Evolutionary conservation across 2,888 invertebrate species (phyloP), one percentile per base, ranked within the genome.

Genomic region (Lochmaea crataegi): DNA sequence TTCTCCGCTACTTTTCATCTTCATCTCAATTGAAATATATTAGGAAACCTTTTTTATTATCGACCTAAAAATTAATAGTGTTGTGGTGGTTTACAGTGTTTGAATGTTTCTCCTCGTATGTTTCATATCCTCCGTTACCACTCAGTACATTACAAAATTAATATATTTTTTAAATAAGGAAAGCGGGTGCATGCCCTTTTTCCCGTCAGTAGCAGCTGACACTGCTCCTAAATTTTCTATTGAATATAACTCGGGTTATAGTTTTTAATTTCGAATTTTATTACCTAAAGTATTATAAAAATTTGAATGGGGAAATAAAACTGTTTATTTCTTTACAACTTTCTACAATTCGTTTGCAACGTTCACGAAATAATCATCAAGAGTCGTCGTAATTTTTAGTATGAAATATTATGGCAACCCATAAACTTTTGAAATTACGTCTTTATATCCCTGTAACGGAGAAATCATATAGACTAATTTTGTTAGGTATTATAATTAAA

Each of bases 241-340:
- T 53, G 11, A 16, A 18, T 16, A 53, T 53, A 18, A 10, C 53
- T 53, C 6, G n/a, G n/a, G 18, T 53, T 53, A n/a, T 16, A 53
- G 53, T 53, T 53, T 53, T 53, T 18, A 53, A 53, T 53, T 53
- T 18, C 53, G 53, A 16, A 7, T 53, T 53, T 53, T 53, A 53
- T 18, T 53, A 53, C 18, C 2, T 9, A 7, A 32, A 32, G 32
- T 10, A 16, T 10, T 53, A 18, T 53, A 53, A 53, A 51, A n/a
- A n/a, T 51, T 45, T 51, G 51, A 51, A 51, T 51, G n/a, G 51
- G 51, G 14, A 51, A n/a, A 51, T 51, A 51, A 53, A 53, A 53
- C 16, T 53, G 16, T 53, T 53, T 53, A 53, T 53, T 18, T 9
- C 10, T 9, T 53, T 53, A 53, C 9, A 18, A 53, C 53, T 18